Base-by-base conservation (phyloP, 2,888 invertebrate genomes). In the Polyploca ridens region DNA sequence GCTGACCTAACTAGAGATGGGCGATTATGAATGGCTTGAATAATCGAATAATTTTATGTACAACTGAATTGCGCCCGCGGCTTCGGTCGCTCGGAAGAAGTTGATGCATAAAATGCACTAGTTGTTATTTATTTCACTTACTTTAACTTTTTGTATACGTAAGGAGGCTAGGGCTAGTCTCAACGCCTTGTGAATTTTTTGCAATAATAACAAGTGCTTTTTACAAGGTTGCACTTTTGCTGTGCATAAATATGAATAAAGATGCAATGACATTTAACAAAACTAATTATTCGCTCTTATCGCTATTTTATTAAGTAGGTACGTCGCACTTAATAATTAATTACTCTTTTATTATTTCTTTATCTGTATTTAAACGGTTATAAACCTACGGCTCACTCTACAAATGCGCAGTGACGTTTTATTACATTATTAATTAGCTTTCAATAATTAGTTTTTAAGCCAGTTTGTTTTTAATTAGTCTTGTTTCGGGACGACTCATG, bases 1-100 rank as follows among this genome's bases (percentile, higher is more conserved):
- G 62, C 63, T 38, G 64, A 61, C 63, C 63, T 46, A 64, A 61
- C 61, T 61, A 61, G 27, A 61, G 61, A 61, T 61, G 41, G 54
- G 33, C 54, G 54, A 49, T 54, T 62, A 54, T 49, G 35, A 60
- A 60, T 38, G 38, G 35, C 38, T 60, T 60, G 61, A 61, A 61
- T 61, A 61, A 61, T 61, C 41, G 19, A 61, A 61, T 61, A 61
- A 59, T 61, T 41, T 35, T 61, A 54, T 54, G 19, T 54, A 61
- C 60, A 60, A 38, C 27, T 41, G 7, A 7, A 27, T 54, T 54
- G 19, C 19, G 54, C 54, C 54, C 54, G n/a, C 54, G 54, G 54
- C 54, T 54, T 19, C 54, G 10, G 1, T 19, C 54, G n/a, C 46
- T 46, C 54, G 54, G 16, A 19, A 54, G 54, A 54, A 54, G 19